These are phyloP conservation scores for Varroa destructor DNA, from an alignment of 1,140 invertebrate genomes.

Conservation along the genomic window DNA sequence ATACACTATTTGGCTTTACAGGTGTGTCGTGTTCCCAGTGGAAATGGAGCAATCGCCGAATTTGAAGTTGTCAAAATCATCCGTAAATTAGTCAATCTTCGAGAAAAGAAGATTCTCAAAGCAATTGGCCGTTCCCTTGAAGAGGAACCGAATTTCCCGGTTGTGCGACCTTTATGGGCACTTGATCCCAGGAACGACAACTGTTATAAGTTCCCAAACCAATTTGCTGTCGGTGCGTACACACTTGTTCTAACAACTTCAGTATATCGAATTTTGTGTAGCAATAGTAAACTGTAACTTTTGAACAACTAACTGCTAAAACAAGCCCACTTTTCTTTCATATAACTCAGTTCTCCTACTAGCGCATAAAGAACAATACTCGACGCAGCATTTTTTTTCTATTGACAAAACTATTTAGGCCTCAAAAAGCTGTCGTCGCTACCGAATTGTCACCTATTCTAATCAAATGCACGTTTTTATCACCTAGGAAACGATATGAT, in stretches of 20 bases:
- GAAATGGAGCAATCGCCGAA: constrained; percentile 22
- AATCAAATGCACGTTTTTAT: too few relatives aligned
- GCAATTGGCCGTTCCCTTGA: not conserved
- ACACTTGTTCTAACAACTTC: too few relatives aligned
- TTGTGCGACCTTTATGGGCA: constrained; percentile 12
- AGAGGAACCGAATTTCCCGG: constrained; percentile 16
- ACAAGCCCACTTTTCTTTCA: too few relatives aligned
- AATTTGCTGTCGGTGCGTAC: constrained; percentile 2
- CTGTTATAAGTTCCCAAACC: constrained; percentile 22
- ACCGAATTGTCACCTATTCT: too few relatives aligned
- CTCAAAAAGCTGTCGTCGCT: too few relatives aligned
- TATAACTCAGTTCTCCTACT: too few relatives aligned
- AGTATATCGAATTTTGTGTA: too few relatives aligned
- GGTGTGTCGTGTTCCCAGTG: constrained; percentile 13
- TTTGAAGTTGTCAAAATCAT: constrained; percentile 21
- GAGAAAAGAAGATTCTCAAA: constrained; percentile 19
- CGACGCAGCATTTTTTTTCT: too few relatives aligned
- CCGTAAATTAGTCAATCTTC: constrained; percentile 9
- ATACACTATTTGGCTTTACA: not conserved
- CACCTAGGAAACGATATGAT: constrained; percentile 15
- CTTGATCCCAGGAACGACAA: constrained; percentile 25
- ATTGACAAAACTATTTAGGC: too few relatives aligned
- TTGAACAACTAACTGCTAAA: too few relatives aligned
- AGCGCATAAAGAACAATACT: too few relatives aligned
- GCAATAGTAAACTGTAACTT: too few relatives aligned